Evolutionary conservation across 2,113 vertebrate species (phyloP).

Genomic region (Poeciliopsis prolifica): DNA sequence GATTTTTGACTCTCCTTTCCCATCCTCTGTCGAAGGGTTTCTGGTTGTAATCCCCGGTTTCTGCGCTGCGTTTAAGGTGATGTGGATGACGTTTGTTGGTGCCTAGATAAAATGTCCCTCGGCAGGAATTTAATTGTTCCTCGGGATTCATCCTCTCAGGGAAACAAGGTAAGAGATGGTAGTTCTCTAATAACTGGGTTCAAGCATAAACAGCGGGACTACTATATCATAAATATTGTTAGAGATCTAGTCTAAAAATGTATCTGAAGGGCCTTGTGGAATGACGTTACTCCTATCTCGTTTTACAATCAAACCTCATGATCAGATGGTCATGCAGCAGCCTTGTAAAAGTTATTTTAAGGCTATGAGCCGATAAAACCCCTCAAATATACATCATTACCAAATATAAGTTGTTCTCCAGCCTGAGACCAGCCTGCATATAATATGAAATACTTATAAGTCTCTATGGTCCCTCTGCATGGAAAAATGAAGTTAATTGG

Average conservation of each 20-base stretch:
- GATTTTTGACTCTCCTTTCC: conserved; percentile 52
- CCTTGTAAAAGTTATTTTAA: not conserved
- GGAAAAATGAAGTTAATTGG: not conserved
- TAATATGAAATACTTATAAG: conserved; percentile 1
- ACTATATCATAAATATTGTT: not conserved
- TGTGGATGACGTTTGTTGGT: conserved; percentile 5
- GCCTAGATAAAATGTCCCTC: conserved; percentile 57
- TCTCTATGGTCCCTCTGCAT: not conserved
- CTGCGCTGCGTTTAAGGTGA: conserved; percentile 3
- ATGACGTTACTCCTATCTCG: not conserved
- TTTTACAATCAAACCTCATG: not conserved
- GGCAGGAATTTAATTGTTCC: conserved; percentile 39
- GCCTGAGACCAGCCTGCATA: not conserved
- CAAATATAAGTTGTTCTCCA: not conserved
- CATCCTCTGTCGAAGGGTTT: not conserved
- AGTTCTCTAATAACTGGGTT: not conserved
- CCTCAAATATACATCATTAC: conserved; percentile 6
- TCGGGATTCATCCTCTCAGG: conserved; percentile 28
- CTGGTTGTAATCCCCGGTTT: not conserved
- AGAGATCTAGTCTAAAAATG: not conserved
- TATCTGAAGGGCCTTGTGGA: not conserved
- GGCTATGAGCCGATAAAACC: not conserved
- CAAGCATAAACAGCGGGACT: not conserved
- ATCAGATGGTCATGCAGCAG: not conserved
- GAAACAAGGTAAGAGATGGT: conserved; percentile 64